Conservation (phyloP, 2,888 invertebrate genomes). For the Hypsopygia costalis region DNA sequence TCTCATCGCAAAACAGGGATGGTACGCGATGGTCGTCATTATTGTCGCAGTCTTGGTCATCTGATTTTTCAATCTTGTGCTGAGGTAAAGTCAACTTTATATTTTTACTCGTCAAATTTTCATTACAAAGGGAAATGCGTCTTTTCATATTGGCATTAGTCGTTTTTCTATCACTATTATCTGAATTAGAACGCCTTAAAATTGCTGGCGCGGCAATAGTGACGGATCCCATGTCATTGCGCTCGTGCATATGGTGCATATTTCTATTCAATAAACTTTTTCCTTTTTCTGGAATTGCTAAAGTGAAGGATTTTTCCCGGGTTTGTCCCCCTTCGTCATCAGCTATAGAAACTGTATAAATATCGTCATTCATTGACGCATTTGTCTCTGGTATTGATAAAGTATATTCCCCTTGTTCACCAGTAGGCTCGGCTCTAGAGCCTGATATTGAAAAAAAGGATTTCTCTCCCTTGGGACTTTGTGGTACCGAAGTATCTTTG, state of each 20-base stretch:
- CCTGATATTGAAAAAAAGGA: slow-evolving; percentile 66
- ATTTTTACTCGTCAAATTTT: slow-evolving; percentile 51
- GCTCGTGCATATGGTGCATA: slow-evolving; percentile 54
- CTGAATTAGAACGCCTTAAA: slow-evolving; percentile 70
- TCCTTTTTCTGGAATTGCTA: slow-evolving; percentile 71
- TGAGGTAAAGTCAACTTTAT: slow-evolving; percentile 34
- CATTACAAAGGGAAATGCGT: slow-evolving; percentile 66
- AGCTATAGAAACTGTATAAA: slow-evolving; percentile 75
- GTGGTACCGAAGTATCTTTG: slow-evolving; percentile 48
- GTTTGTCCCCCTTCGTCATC: slow-evolving; percentile 65
- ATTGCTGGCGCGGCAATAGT: slow-evolving; percentile 69
- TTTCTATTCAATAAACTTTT: slow-evolving; percentile 66
- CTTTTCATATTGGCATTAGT: slow-evolving; percentile 56
- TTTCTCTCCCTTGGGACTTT: slow-evolving; percentile 54
- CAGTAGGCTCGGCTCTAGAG: slow-evolving; percentile 71
- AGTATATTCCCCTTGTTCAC: slow-evolving; percentile 73
- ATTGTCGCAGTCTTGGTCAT: slow-evolving; percentile 37
- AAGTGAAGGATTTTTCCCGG: slow-evolving; percentile 62
- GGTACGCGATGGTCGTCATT: slow-evolving; percentile 71
- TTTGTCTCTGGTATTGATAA: slow-evolving; percentile 76
- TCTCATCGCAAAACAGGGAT: slow-evolving; percentile 74
- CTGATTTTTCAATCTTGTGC: slow-evolving; percentile 32
- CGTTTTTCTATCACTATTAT: slow-evolving; percentile 65
- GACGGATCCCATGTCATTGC: slow-evolving; percentile 45
- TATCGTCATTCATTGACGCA: slow-evolving; percentile 75